Evolutionary conservation across 1,140 invertebrate species (phyloP), one percentile per base, ranked within the genome.

Genomic region (Saccostrea cuccullata): DNA sequence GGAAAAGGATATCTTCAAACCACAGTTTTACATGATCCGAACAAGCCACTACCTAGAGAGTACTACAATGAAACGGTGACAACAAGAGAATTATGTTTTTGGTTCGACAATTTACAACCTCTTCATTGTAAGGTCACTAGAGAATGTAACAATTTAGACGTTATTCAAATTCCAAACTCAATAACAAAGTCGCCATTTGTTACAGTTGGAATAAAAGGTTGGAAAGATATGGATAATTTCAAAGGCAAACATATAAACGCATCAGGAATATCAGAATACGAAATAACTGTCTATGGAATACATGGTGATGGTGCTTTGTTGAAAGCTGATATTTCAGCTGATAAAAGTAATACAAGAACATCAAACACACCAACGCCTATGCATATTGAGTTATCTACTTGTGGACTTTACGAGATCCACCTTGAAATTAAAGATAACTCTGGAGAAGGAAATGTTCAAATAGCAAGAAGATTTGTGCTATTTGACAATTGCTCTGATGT

Each of bases 391-490:
- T 30, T 73, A 12, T 26, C 55, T 17, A 30, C 17, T 11, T 36
- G 64, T 6, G 40, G 40, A 20, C 70, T 92, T 23, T 92, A 91
- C 88, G 84, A 64, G 26, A 55, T 92, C n/a, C 11, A 89, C 3
- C 77, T 91, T 30, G 89, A 90, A 82, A 90, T 92, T 36, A 86
- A 88, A 20, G 91, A 92, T 73, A 73, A 30, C 13, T 13, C 23
- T 84, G 40, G 60, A n/a, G 91, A 91, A 15, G 89, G 89, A 1
- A 92, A 92, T 77, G 84, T 86, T 11, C 55, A 30, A 36, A 70
- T 89, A 13, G 88, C 86, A 2, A 85, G 92, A 55, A 64, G 90
- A 82, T 91, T 92, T 82, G 86, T 91, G 0, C 87, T 92, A 9
- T 91, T 87, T 36, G 92, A 92, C 85, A 91, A 91, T 85, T 87